Conservation (phyloP, 2,797 vertebrate species). For the Danionella dracula region DNA sequence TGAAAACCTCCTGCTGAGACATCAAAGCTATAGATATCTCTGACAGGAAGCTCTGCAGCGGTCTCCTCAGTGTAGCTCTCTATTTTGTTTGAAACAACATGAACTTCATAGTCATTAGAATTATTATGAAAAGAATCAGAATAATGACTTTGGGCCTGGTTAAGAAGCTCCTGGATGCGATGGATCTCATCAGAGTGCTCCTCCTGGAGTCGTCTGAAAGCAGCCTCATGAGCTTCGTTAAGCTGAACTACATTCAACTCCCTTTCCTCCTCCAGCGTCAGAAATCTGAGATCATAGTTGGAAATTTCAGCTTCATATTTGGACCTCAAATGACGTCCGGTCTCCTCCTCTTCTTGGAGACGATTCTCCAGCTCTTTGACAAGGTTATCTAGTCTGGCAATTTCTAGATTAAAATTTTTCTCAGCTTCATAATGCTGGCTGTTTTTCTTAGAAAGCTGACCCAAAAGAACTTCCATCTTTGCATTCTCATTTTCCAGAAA, state of each 20-base stretch:
- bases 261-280: slow-evolving; percentile 55
- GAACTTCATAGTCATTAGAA: slow-evolving; percentile 52
- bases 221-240: slow-evolving; percentile 46
- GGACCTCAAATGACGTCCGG: slow-evolving; percentile 30
- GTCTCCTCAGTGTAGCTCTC: slow-evolving; percentile 33
- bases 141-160: slow-evolving; percentile 36
- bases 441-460: slow-evolving; percentile 55
- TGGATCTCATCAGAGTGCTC: slow-evolving; percentile 44
- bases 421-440: slow-evolving; percentile 69
- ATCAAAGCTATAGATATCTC: slow-evolving; percentile 31
- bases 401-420: slow-evolving; percentile 71
- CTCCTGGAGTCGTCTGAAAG: slow-evolving; percentile 46
- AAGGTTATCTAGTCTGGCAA: slow-evolving; percentile 45
- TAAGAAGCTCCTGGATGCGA: slow-evolving; percentile 27
- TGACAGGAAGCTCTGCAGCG: slow-evolving; percentile 32
- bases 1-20: slow-evolving; percentile 33
- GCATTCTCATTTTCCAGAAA: slow-evolving; percentile 58
- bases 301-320: slow-evolving; percentile 48
- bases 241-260: slow-evolving; percentile 29
- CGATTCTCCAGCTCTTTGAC: slow-evolving; percentile 63
- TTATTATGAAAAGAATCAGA: slow-evolving; percentile 29
- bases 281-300: slow-evolving; percentile 47
- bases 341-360: slow-evolving; percentile 53
- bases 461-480: slow-evolving; percentile 59
- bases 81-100: slow-evolving; percentile 37